Base-by-base conservation (phyloP, 2,888 invertebrate genomes). In the Amiota communis region DNA sequence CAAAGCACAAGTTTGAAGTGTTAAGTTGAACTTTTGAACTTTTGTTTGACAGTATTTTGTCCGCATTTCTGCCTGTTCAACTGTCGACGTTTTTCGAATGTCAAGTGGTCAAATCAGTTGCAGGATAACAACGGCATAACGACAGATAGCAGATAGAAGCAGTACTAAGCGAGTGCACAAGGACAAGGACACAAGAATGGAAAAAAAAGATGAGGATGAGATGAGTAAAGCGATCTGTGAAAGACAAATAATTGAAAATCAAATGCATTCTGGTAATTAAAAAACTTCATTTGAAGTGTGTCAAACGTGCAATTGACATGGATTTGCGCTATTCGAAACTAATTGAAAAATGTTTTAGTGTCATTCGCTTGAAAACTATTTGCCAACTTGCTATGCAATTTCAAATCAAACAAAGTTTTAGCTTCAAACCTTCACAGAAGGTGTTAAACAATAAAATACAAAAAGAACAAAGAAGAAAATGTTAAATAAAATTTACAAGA, bases 201-300 rank as follows among this genome's bases (percentile, higher is more conserved):
- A 15, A 17, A 57, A 20, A 67, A 67, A 51, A n/a, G n/a, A n/a
- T n/a, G n/a, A n/a, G n/a, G n/a, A n/a, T n/a, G n/a, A n/a, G 67
- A 68, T 68, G 67, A 36, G 6, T 36, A 36, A 36, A 36, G 36
- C 67, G 51, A 51, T 13, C 47, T 15, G 20, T 20, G 51, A 68
- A 51, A 23, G 67, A 20, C 67, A 68, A 68, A 68, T 68, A 68
- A 68, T 68, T 51, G 67, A 53, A 68, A 68, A 68, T 68, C 51
- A 68, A 68, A 68, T 68, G 67, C 67, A 68, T 68, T 68, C 23
- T 49, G 67, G 67, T 68, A 68, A 68, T 68, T 68, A 68, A 68
- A 68, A 68, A 68, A 68, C 67, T 68, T 68, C 51, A 20, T 53
- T 67, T 68, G 67, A 68, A 51, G 67, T 53, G 51, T 68, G 67